Base-by-base conservation (phyloP, 2,888 invertebrate genomes). In the Brachylomia viminalis region DNA sequence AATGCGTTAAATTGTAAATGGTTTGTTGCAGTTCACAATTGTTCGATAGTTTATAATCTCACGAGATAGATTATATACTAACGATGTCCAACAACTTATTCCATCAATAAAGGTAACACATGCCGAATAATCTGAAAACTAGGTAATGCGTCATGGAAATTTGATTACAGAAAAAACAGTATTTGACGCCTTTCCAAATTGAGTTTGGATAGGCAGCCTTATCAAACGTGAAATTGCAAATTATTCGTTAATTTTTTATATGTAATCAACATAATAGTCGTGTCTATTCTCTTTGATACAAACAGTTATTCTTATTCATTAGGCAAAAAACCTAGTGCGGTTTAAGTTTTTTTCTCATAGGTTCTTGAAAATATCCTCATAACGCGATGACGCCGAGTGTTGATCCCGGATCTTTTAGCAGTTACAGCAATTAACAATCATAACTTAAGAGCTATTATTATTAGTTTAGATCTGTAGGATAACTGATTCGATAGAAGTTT, bases 351-450 rank as follows among this genome's bases (percentile, higher is more conserved):
- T 65, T 59, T 47, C 17, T 49, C 45, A 30, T 42, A 27, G 33
- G 3, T 38, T n/a, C 27, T 49, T 59, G 23, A 52, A 75, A n/a
- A 42, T 54, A 74, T 42, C 30, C 17, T 59, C 27, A 33, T 30
- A 23, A 33, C 33, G 10, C 8, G 23, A 33, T 30, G n/a, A 33
- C 33, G 10, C 8, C 59, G 74, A 78, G 4, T 83, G 15, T 77
- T 80, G 80, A 86, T 77, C 86, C 84, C 84, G 86, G 84, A 84
- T 77, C 69, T 79, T 33, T 30, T 56, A 72, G 8, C 54, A 72
- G 59, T 38, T 45, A 65, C 33, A 52, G 62, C 64, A 77, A 81
- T 84, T 72, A 81, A 3, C 13, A 64, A 84, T 67, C 42, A 54
- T 58, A 52, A 42, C 23, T 69, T 49, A 10, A 81, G 8, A 30